These are phyloP conservation scores for Trichogramma dendrolimi DNA, from an alignment of 2,888 invertebrate species.

Conservation along the genomic window DNA sequence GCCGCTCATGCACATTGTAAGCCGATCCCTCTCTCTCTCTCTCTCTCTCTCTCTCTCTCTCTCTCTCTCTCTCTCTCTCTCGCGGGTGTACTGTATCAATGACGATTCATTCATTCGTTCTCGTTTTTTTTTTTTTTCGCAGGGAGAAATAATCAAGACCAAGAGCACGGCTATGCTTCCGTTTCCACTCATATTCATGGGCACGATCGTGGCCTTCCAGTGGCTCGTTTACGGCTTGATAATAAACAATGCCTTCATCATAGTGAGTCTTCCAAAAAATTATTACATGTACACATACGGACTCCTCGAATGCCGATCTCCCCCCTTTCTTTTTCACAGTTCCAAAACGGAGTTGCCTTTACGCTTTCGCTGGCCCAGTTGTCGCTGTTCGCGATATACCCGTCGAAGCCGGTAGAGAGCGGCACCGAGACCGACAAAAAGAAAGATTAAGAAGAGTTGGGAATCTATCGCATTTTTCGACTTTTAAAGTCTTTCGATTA, in stretches of 20 bases:
- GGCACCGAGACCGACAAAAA: neutral
- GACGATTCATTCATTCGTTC: slow-evolving; percentile 2
- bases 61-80: slow-evolving; percentile 12
- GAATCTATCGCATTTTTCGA: neutral
- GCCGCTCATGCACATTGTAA: slow-evolving; percentile 68
- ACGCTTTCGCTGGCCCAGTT: slow-evolving; percentile 62
- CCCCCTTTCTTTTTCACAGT: slow-evolving; percentile 54
- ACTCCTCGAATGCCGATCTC: neutral
- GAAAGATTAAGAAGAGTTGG: neutral
- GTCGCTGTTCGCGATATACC: slow-evolving; percentile 67
- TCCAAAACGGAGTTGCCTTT: slow-evolving; percentile 69
- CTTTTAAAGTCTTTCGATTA: neutral
- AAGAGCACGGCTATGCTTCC: slow-evolving; percentile 83
- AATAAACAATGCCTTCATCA: slow-evolving; percentile 69
- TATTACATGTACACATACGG: too few relatives aligned
- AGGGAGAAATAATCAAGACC: slow-evolving; percentile 74
- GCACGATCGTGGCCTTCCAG: slow-evolving; percentile 70
- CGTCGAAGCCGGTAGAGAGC: slow-evolving; percentile 44
- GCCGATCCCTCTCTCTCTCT: slow-evolving; percentile 38
- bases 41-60: slow-evolving; percentile 9
- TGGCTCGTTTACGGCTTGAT: slow-evolving; percentile 81
- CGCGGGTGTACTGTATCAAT: slow-evolving; percentile 12
- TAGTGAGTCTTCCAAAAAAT: slow-evolving; percentile 58
- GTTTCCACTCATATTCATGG: slow-evolving; percentile 81
- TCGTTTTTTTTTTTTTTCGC: slow-evolving; percentile 16